Base-by-base conservation (phyloP, 2,113 vertebrate species). In the Melanotaenia duboulayi region DNA sequence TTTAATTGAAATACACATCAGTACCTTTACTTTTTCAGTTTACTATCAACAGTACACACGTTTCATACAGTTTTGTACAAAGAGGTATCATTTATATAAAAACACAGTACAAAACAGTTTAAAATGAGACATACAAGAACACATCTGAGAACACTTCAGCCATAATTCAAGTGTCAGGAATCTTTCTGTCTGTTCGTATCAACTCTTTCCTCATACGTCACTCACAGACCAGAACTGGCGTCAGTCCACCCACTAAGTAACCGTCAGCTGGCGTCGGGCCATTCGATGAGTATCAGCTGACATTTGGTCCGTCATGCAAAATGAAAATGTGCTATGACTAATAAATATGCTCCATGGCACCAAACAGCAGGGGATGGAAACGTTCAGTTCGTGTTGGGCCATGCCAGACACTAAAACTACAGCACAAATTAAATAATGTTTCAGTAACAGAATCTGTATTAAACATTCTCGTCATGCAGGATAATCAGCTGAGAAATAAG, bases 81-180 rank as follows among this genome's bases (percentile, higher is more conserved):
- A 92, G 91, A 93, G 90, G 89, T 92, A 93, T 91, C 80, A 71
- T 81, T 78, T 87, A 90, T 87, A 91, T 75, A 83, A 82, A 86
- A 88, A 84, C 81, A 87, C 84, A 89, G 86, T 88, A 90, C 84
- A 78, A 74, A 75, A 78, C 68, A 77, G 88, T 76, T 83, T 74
- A 71, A 74, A 74, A 79, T 40, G 60, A 90, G 80, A 84, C 85
- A 83, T 74, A 89, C 71, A 82, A 68, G 73, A 82, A 87, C 76
- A 87, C 77, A 75, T 88, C 74, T 81, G 85, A 88, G 84, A 86
- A 88, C 83, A 81, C 77, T 86, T 91, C 86, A 82, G 83, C 80
- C 83, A 76, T 83, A 88, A 77, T 93, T 94, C 93, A 94, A 93
- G 93, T 93, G 89, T 92, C 90, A 92, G 92, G 91, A 92, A 82